Percentiles rank a stretch among this genome's conserved stretches.
Conservation (phyloP, 2,797 vertebrate genomes). For the Enteromius mattozi region DNA sequence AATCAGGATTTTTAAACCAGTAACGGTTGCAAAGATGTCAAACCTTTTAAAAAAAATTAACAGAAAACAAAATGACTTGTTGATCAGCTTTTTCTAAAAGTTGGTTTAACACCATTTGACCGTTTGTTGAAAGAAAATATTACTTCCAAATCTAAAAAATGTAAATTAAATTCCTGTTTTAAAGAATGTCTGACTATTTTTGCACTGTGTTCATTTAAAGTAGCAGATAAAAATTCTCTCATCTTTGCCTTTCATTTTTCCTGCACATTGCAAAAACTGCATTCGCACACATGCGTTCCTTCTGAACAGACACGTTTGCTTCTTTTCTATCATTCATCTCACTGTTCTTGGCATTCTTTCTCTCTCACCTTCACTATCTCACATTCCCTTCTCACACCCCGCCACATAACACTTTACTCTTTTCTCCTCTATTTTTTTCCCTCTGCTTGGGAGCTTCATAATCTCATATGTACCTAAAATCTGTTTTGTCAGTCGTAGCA, state of each 20-base stretch:
- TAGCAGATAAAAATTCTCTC: background rate
- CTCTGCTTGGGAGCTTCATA: background rate
- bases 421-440: constrained; percentile 5
- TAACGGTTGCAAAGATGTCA: background rate
- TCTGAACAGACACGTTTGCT: constrained; percentile 57
- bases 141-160: background rate
- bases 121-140: background rate
- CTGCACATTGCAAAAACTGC: constrained; percentile 53
- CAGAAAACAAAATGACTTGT: background rate
- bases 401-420: constrained; percentile 18
- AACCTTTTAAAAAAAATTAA: background rate
- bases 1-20: background rate
- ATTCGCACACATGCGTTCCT: constrained; percentile 58
- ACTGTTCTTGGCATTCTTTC: constrained; percentile 64
- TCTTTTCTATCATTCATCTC: constrained; percentile 43
- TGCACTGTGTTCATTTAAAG: background rate
- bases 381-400: constrained; percentile 24
- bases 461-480: constrained; percentile 43
- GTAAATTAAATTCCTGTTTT: background rate
- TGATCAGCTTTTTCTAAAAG: constrained; percentile 4
- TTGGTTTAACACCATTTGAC: background rate
- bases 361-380: constrained; percentile 44
- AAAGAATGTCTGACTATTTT: too few relatives aligned
- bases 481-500: constrained; percentile 41
- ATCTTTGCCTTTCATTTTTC: constrained; percentile 16